Base-by-base conservation (phyloP, 1,140 invertebrate species). In the Drosophila kurseongensis region DNA sequence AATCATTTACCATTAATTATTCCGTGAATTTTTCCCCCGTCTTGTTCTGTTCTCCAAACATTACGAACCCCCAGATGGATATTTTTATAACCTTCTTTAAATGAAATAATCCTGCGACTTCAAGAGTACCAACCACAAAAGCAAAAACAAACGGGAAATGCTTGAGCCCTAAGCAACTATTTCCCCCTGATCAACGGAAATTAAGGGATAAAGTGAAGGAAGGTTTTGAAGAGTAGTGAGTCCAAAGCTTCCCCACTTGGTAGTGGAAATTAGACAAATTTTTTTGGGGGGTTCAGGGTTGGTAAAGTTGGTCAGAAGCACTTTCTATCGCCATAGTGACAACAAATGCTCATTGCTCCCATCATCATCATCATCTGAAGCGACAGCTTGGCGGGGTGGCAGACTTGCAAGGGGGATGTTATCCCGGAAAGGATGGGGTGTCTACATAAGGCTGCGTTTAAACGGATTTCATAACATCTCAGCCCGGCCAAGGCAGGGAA, bases 391-490 rank as follows among this genome's bases (percentile, higher is more conserved):
- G 60, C 47, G 61, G 65, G 47, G 40, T 68, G 65, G 65, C 65
- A 38, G 14, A 27, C 29, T 42, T 44, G 48, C 12, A 36, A 54
- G 47, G 54, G 16, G 51, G 62, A 48, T 54, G 76, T 7, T 41
- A 35, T 45, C 14, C 12, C 40, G 16, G 8, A 27, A 16, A 14
- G 13, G 8, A 16, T 13, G 41, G 48, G 41, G 35, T 45, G 50
- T 56, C 56, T 42, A 12, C 16, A 56, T 44, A 73, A 81, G 79
- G 73, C 78, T 89, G 80, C 62, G 65, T 89, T 88, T 84, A 89
- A 88, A 88, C 84, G 80, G 84, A 88, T 89, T 88, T 88, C 80
- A 74, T 80, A 76, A 75, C 80, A 71, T 71, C 44, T 41, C 36
- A 50, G 41, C 36, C 29, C 9, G 50, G 54, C 51, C 40, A 44